phyloP scores from a whole-genome alignment of 1,140 invertebrate genomes.

The Anthonomus grandis region DNA sequence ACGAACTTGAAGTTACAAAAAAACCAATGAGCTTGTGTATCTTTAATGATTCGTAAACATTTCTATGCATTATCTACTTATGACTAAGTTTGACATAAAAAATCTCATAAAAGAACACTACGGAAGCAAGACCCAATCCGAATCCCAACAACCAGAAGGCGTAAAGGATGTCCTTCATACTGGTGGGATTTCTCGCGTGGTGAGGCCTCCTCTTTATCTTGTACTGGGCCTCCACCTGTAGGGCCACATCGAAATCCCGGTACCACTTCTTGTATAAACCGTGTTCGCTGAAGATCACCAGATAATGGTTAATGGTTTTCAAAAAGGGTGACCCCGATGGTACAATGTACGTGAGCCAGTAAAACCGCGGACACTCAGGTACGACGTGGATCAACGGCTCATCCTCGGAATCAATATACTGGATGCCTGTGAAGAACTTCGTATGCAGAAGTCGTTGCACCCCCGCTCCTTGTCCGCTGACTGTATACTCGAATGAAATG shows the following conservation, averaged over 20 bases:
- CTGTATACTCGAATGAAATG: background rate
- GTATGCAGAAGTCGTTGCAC: conserved; percentile 25
- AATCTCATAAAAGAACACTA: conserved; percentile 1
- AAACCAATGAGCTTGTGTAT: too few relatives aligned
- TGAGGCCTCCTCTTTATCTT: background rate
- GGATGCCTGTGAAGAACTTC: conserved; percentile 17
- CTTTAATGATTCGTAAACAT: too few relatives aligned
- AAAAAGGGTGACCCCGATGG: conserved; percentile 30
- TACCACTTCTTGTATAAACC: conserved; percentile 10
- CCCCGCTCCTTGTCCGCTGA: conserved; percentile 4
- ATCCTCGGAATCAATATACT: conserved; percentile 9
- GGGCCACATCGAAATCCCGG: background rate
- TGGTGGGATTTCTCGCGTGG: background rate
- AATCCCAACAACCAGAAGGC: background rate
- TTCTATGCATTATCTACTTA: background rate
- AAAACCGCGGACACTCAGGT: conserved; percentile 26
- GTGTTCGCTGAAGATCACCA: background rate
- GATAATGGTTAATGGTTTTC: conserved; percentile 3
- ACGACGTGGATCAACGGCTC: conserved; percentile 32
- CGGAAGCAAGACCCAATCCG: background rate
- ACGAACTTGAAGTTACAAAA: too few relatives aligned
- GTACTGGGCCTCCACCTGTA: background rate
- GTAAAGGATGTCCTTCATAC: background rate
- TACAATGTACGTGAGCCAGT: conserved; percentile 30
- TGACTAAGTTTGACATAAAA: background rate